Conservation (phyloP, 2,888 invertebrate species). For the Drosophila imparisetae region DNA sequence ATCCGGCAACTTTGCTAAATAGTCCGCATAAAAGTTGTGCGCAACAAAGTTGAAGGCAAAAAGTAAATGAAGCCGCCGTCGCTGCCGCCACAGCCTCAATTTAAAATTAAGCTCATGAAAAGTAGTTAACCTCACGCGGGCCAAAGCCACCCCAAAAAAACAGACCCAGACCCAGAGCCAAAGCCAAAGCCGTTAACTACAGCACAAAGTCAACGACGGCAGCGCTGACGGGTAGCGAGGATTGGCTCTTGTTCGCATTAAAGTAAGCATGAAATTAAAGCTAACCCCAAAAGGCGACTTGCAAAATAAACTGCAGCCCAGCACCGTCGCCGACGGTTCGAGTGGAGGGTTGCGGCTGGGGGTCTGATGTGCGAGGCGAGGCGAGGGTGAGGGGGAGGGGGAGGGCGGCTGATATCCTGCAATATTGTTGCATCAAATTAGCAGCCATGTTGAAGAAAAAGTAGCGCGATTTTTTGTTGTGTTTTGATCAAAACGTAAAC, state of each 20-base stretch:
- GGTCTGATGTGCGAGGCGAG: neutral
- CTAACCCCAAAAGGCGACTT: conserved; percentile 70
- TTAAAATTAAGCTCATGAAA: conserved; percentile 79
- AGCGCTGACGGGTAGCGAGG: conserved; percentile 12
- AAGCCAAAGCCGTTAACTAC: conserved; percentile 74
- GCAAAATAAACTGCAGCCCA: conserved; percentile 67
- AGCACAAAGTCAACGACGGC: conserved; percentile 70
- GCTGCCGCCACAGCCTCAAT: conserved; percentile 68
- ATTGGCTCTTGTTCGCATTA: conserved; percentile 71
- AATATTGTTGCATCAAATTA: conserved; percentile 78
- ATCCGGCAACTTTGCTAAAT: conserved; percentile 62
- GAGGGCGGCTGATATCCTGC: conserved; percentile 39
- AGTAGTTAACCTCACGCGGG: conserved; percentile 73
- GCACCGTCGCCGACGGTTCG: neutral
- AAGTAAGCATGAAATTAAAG: conserved; percentile 84
- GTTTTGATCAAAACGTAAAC: conserved; percentile 40
- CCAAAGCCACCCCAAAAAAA: conserved; percentile 56
- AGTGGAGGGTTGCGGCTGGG: conserved; percentile 3
- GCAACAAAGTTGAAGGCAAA: conserved; percentile 74
- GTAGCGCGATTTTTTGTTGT: conserved; percentile 59
- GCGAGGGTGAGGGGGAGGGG: neutral
- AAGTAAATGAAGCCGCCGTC: conserved; percentile 74
- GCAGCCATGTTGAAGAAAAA: conserved; percentile 68
- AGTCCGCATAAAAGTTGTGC: conserved; percentile 70
- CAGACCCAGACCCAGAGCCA: conserved; percentile 26